These are phyloP conservation scores for Trachymyrmex septentrionalis DNA, from an alignment of 1,140 invertebrate genomes.

Conservation along the genomic window DNA sequence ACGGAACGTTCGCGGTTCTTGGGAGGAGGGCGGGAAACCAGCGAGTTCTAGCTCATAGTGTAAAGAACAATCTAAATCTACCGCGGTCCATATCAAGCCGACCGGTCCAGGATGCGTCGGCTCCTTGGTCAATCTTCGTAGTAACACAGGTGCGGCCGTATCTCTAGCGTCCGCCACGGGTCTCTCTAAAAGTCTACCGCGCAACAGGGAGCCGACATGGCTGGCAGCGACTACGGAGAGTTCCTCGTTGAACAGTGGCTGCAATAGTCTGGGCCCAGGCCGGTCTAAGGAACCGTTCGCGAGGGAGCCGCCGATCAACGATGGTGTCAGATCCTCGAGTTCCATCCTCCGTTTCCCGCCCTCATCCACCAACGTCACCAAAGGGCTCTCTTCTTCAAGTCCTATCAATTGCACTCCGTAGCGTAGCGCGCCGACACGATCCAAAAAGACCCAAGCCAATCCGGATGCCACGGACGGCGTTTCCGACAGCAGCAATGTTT, in stretches of 20 bases:
- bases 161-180: slow-evolving; percentile 92
- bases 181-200: slow-evolving; percentile 89
- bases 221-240: slow-evolving; percentile 91
- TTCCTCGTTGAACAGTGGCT: slow-evolving; percentile 93
- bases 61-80: slow-evolving; percentile 93
- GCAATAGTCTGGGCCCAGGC: slow-evolving; percentile 90
- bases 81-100: slow-evolving; percentile 93
- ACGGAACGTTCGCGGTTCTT: slow-evolving; percentile 84
- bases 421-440: slow-evolving; percentile 91
- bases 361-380: slow-evolving; percentile 91
- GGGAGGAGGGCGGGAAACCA: slow-evolving; percentile 67
- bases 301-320: slow-evolving; percentile 87
- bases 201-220: slow-evolving; percentile 87
- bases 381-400: slow-evolving; percentile 87
- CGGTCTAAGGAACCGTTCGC: slow-evolving; percentile 90
- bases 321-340: slow-evolving; percentile 90
- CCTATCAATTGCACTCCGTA: slow-evolving; percentile 90
- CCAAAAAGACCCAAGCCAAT: slow-evolving; percentile 93
- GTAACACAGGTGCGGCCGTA: slow-evolving; percentile 89
- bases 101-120: slow-evolving; percentile 87
- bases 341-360: slow-evolving; percentile 89
- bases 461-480: slow-evolving; percentile 87
- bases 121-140: slow-evolving; percentile 86
- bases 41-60: slow-evolving; percentile 92
- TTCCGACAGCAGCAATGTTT: slow-evolving; percentile 88